Conservation (phyloP, 2,113 vertebrate genomes). For the Tachuris rubrigastra region DNA sequence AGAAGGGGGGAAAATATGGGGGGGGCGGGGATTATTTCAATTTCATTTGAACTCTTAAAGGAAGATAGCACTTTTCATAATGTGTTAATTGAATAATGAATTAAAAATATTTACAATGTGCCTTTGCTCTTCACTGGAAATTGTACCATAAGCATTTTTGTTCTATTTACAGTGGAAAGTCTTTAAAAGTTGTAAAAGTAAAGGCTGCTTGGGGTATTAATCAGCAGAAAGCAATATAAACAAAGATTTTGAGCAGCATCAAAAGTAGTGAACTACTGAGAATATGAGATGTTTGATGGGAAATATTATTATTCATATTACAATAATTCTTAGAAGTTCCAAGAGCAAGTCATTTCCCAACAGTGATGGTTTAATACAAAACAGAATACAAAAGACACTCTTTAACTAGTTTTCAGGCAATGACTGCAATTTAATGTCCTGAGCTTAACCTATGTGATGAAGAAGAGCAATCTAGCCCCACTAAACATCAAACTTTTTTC, state of each 20-base stretch:
- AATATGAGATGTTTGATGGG: neutral
- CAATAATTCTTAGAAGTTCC: neutral
- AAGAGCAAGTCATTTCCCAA: neutral
- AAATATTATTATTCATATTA: neutral
- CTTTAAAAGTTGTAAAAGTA: neutral
- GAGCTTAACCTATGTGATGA: neutral
- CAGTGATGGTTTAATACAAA: neutral
- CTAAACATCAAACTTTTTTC: neutral
- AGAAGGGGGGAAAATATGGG: neutral
- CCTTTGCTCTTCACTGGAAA: neutral
- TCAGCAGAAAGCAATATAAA: neutral
- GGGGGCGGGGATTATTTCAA: neutral
- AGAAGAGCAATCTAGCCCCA: neutral
- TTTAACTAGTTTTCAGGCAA: neutral
- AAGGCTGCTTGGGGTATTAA: neutral
- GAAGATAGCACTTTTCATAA: neutral
- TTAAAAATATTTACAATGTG: neutral
- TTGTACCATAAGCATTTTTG: neutral
- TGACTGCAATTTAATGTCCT: neutral
- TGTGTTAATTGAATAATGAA: neutral
- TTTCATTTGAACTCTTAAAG: neutral
- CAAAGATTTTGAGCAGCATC: neutral
- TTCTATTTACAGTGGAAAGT: neutral
- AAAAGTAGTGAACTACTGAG: neutral
- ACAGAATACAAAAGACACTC: neutral